These are phyloP conservation scores for Pempheris klunzingeri DNA, from an alignment of 2,797 vertebrate species.

Conservation along the genomic window DNA sequence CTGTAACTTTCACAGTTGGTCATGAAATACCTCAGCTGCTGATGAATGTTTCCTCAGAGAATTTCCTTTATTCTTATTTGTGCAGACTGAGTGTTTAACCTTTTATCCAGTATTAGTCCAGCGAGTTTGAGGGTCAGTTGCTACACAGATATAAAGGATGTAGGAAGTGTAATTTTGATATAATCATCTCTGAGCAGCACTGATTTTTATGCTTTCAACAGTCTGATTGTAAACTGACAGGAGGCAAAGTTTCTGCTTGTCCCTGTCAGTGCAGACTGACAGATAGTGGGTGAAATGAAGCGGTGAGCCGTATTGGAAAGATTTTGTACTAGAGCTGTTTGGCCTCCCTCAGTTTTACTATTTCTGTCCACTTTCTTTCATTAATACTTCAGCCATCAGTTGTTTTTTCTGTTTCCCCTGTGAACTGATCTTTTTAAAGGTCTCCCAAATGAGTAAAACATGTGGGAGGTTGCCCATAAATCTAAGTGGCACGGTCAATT, in stretches of 20 bases:
- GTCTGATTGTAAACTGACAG: neutral
- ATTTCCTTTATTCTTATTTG: conserved; percentile 43
- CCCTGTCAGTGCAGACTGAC: conserved; percentile 26
- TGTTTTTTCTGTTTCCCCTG: conserved; percentile 44
- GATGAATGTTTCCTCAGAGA: conserved; percentile 62
- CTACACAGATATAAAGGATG: conserved; percentile 22
- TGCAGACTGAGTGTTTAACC: conserved; percentile 36
- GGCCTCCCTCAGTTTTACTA: conserved; percentile 31
- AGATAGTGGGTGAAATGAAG: conserved; percentile 28
- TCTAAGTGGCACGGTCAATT: conserved; percentile 60
- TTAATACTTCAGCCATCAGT: conserved; percentile 33
- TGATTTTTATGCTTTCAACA: conserved; percentile 8
- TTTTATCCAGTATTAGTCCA: conserved; percentile 24
- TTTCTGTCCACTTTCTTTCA: conserved; percentile 19
- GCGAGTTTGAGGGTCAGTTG: neutral
- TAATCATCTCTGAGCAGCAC: conserved; percentile 7
- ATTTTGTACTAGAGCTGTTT: conserved; percentile 21
- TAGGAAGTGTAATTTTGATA: conserved; percentile 18
- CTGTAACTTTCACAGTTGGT: conserved; percentile 78
- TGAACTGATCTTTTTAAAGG: conserved; percentile 64
- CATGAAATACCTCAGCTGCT: conserved; percentile 70
- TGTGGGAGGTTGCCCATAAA: conserved; percentile 77
- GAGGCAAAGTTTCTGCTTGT: conserved; percentile 9
- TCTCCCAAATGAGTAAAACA: conserved; percentile 77
- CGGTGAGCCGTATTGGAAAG: conserved; percentile 19